Percentiles rank a stretch among this genome's conserved stretches.
Conservation (phyloP, 2,797 vertebrate species). For the Meda fulgida region DNA sequence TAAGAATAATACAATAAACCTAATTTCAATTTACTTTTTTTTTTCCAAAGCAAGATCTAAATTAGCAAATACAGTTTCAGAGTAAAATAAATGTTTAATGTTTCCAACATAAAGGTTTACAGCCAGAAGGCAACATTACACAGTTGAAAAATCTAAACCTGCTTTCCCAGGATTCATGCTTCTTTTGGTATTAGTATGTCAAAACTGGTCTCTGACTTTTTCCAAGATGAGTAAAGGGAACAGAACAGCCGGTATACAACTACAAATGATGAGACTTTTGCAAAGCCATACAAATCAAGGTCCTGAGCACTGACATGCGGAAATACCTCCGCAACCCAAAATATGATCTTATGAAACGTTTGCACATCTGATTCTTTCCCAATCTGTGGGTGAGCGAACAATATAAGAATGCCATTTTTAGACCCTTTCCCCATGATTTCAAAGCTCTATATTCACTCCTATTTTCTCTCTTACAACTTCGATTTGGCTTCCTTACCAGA, state of each 20-base stretch:
- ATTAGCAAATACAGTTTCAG: background rate
- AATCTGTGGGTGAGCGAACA: background rate
- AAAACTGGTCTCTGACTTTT: background rate
- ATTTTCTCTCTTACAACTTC: constrained; percentile 51
- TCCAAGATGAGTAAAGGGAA: background rate
- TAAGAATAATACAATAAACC: no score
- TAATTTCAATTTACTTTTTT: background rate
- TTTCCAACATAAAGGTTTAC: background rate
- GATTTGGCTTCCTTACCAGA: constrained; percentile 41
- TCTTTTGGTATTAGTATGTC: background rate
- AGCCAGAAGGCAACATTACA: background rate
- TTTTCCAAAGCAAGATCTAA: background rate
- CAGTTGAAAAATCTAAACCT: background rate
- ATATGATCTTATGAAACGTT: background rate
- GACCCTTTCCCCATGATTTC: constrained; percentile 2
- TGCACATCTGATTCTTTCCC: background rate
- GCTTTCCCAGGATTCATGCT: background rate
- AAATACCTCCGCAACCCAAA: background rate
- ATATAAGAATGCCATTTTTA: constrained; percentile 7
- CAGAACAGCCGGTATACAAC: background rate
- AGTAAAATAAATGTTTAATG: background rate
- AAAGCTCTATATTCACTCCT: constrained; percentile 13
- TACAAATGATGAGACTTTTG: constrained; percentile 13
- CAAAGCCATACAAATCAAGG: background rate
- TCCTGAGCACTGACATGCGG: background rate